Evolutionary conservation across 2,888 invertebrate genomes (phyloP), one percentile per base, ranked within the genome.

Genomic region (Branchipolynoe longqiensis): DNA sequence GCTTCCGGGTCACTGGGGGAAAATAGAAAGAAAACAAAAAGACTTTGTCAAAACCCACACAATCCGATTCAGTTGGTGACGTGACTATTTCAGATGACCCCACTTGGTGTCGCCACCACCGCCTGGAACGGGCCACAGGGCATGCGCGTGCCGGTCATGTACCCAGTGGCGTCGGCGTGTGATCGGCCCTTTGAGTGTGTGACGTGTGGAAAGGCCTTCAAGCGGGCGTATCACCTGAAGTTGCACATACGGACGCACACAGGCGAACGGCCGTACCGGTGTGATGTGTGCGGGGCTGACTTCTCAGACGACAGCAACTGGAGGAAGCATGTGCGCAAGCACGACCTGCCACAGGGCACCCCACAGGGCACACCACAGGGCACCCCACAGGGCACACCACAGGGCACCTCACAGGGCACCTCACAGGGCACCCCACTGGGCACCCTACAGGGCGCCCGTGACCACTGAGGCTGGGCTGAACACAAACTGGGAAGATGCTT

Each of bases 11-110:
- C n/a, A n/a, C n/a, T n/a, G n/a, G n/a, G n/a, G n/a, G n/a, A n/a
- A n/a, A n/a, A n/a, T n/a, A n/a, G n/a, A n/a, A n/a, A n/a, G n/a
- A n/a, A n/a, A n/a, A n/a, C n/a, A n/a, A n/a, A n/a, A n/a, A n/a
- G n/a, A n/a, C n/a, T n/a, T n/a, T n/a, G n/a, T n/a, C n/a, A n/a
- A n/a, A n/a, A n/a, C n/a, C n/a, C n/a, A n/a, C n/a, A n/a, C n/a
- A n/a, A n/a, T n/a, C n/a, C n/a, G 36, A 69, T 69, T 36, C 36
- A 69, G 69, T 69, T 69, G 69, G 38, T 69, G 69, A 69, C 69
- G 69, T 69, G 36, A 33, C 69, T 69, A 6, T 69, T 69, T 69
- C 69, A 69, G 69, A 69, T 69, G 69, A n/a, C 18, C 69, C 69
- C 33, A 1, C 28, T 14, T 62, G 62, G 3, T 56, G 25, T 22